A percentile compares a stretch with the other conserved stretches of the same genome.
Evolutionary conservation across 2,113 vertebrate species (phyloP).

Genomic region (Epinephelus lanceolatus): DNA sequence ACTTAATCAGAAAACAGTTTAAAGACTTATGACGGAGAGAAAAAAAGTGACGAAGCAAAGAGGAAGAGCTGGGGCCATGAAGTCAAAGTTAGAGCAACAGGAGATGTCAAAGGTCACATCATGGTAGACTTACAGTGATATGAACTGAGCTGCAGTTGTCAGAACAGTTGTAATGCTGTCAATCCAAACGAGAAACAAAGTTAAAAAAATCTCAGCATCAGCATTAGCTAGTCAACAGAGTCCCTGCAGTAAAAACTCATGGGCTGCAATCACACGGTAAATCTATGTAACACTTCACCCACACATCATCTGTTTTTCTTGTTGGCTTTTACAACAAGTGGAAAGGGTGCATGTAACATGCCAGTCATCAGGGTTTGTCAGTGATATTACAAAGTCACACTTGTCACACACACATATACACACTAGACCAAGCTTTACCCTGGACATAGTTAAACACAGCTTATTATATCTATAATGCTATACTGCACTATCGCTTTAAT

Average conservation of each 20-base stretch:
- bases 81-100: not conserved
- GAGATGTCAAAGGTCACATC: not conserved
- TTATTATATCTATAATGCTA: not conserved
- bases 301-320: slow-evolving; percentile 4
- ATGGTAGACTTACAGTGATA: slow-evolving; percentile 40
- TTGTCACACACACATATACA: not conserved
- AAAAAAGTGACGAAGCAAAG: too few species aligned
- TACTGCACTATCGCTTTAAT: not conserved
- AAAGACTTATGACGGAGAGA: too few species aligned
- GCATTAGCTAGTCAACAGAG: not conserved
- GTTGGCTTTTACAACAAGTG: not conserved
- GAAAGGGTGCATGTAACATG: not conserved
- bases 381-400: not conserved
- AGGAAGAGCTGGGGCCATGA: not conserved
- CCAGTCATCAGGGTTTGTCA: not conserved
- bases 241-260: not conserved
- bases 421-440: not conserved
- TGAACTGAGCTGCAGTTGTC: not conserved
- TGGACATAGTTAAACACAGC: not conserved
- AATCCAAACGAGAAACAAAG: slow-evolving; percentile 13
- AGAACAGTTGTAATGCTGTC: slow-evolving; percentile 12
- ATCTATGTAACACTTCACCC: too few species aligned
- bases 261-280: not conserved
- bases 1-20: too few species aligned
- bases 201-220: not conserved